Evolutionary conservation across 2,113 vertebrate species (phyloP), one percentile per base, ranked within the genome.

Genomic region (Pyxicephalus adspersus): DNA sequence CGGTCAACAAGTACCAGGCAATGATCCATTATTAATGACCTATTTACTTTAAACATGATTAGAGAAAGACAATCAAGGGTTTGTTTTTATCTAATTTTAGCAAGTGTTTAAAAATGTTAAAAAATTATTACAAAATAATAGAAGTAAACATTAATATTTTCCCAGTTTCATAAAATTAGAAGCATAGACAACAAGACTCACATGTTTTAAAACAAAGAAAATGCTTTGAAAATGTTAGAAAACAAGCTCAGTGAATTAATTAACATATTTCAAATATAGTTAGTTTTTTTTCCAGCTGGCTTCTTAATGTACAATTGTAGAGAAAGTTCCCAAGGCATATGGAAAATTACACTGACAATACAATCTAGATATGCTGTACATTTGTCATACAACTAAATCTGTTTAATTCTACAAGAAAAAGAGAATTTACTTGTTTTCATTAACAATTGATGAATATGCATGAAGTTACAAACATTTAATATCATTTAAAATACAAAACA

Each of bases 321-420:
- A 76, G 58, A 17, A 64, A 64, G 60, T 64, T 64, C 38, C 19
- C n/a, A 64, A 77, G 29, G 23, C 75, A 77, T 64, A 77, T 77
- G 75, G 75, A 77, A 76, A 76, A 64, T 23, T 4, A 26, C 71
- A 29, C 50, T 50, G 1, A n/a, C 45, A 52, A 18, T 76, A 34
- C 22, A 50, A 19, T 19, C 64, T 64, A 52, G 29, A n/a, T 65
- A 77, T 58, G 29, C 11, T 73, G 3, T n/a, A 13, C 17, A 71
- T 28, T 38, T 76, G 29, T 63, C 31, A 64, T 34, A 22, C 4
- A 45, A 23, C 20, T 25, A 6, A 57, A 55, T 23, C 16, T 23
- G 15, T 26, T 76, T 38, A 58, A 26, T 76, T 63, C 13, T 76
- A 63, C 31, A 16, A 60, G 16, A 45, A 25, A 60, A 45, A 25